Evolutionary conservation across 2,113 vertebrate species (phyloP).

Genomic region (Dipodomys stephensi): DNA sequence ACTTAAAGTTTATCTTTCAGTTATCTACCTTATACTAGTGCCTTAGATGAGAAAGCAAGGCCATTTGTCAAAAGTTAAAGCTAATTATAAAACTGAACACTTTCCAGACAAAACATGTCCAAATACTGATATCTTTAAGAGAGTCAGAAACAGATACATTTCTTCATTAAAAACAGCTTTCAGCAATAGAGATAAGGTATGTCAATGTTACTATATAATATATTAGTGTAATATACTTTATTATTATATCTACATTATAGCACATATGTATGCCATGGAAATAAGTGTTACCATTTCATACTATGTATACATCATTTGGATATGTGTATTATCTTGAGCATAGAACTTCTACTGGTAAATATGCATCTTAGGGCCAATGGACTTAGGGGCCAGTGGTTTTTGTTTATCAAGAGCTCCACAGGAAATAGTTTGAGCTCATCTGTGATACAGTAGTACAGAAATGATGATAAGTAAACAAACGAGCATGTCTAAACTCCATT

Average conservation of each 20-base stretch:
- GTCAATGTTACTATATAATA: too few relatives aligned
- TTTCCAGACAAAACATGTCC: conserved; percentile 23
- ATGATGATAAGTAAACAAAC: background rate
- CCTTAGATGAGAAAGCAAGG: background rate
- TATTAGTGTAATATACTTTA: too few relatives aligned
- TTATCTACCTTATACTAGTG: background rate
- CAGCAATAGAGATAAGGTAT: too few relatives aligned
- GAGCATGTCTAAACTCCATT: background rate
- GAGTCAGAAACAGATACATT: background rate
- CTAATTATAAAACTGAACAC: background rate
- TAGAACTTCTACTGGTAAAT: too few relatives aligned
- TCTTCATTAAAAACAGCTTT: background rate
- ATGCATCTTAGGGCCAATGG: background rate
- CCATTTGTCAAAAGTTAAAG: background rate
- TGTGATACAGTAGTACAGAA: background rate
- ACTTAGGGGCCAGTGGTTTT: background rate
- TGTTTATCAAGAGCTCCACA: too few relatives aligned
- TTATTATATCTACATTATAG: background rate
- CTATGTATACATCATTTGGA: background rate
- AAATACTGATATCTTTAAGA: background rate
- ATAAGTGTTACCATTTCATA: background rate
- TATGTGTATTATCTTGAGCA: background rate
- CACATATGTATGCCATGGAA: background rate
- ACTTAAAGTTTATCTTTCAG: background rate
- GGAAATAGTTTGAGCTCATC: too few relatives aligned